A percentile compares a stretch with the other conserved stretches of the same genome.
These are phyloP conservation scores for Muscicapa striata DNA, from an alignment of 2,797 vertebrate species.

Conservation along the genomic window DNA sequence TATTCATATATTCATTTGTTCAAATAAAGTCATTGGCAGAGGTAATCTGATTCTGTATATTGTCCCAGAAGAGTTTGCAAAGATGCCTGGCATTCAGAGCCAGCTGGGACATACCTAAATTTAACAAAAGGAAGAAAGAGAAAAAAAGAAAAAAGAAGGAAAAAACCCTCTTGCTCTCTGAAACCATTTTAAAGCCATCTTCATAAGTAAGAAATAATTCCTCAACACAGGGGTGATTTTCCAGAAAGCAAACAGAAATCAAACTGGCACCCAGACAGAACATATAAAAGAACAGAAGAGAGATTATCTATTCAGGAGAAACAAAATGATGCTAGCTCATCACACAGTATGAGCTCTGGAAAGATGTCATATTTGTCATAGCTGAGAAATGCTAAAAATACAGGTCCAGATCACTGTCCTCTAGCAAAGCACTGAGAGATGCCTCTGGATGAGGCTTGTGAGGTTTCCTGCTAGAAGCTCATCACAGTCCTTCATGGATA, in stretches of 20 bases:
- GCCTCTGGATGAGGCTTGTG: not conserved
- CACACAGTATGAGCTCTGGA: not conserved
- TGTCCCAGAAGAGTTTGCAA: not conserved
- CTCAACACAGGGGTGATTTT: not conserved
- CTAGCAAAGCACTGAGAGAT: not conserved
- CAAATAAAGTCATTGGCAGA: not conserved
- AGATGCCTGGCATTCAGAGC: not conserved
- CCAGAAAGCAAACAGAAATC: not conserved
- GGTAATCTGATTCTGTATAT: not conserved
- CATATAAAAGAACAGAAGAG: not conserved
- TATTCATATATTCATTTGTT: not conserved
- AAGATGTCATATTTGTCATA: not conserved
- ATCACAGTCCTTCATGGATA: not conserved
- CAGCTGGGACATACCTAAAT: not conserved
- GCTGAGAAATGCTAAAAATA: constrained; percentile 17
- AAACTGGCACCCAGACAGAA: not conserved
- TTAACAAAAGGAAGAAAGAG: not conserved
- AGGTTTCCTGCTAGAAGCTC: not conserved
- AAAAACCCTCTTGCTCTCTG: not conserved
- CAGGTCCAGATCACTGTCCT: not conserved
- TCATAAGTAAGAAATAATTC: not conserved
- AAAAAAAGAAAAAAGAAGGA: not conserved
- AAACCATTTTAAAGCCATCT: not conserved
- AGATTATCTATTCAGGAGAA: not conserved
- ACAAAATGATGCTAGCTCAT: not conserved